These are phyloP conservation scores for Monochamus alternatus DNA, from an alignment of 2,888 invertebrate genomes.

Conservation along the genomic window DNA sequence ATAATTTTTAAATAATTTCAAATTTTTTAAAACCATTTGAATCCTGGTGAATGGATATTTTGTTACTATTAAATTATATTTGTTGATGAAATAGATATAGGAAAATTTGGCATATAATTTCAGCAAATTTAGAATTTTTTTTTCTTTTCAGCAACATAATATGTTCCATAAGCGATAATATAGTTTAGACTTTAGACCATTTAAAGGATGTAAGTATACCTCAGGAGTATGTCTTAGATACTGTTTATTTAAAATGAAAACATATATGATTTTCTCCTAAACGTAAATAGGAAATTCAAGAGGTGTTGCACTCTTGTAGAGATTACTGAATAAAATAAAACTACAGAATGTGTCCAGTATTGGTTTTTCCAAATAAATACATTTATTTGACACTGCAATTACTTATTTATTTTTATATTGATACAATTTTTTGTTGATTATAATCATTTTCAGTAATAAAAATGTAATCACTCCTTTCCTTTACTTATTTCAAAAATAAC, in stretches of 20 bases:
- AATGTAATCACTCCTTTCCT: conserved; percentile 34
- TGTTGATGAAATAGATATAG: no score
- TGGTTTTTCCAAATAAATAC: conserved; percentile 48
- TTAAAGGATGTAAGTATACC: not conserved
- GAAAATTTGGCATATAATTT: no score
- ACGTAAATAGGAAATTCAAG: conserved; percentile 56
- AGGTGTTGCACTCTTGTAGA: conserved; percentile 67
- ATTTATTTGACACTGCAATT: conserved; percentile 38
- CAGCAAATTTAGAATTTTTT: no score
- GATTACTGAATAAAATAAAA: conserved; percentile 63
- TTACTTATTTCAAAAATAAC: conserved; percentile 23
- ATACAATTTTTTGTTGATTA: conserved; percentile 37
- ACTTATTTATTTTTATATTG: conserved; percentile 49
- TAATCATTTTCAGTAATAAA: conserved; percentile 33
- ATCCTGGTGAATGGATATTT: no score
- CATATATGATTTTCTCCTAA: conserved; percentile 57
- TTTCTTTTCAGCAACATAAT: no score
- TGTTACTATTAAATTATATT: no score
- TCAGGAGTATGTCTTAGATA: conserved; percentile 41
- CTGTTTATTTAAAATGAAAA: conserved; percentile 51
- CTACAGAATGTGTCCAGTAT: conserved; percentile 53
- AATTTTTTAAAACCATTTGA: no score
- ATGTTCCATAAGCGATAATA: no score
- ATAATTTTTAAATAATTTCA: no score
- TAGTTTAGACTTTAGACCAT: not conserved